Base-by-base conservation (phyloP, 1,140 invertebrate genomes). In the Drosophila erecta region DNA sequence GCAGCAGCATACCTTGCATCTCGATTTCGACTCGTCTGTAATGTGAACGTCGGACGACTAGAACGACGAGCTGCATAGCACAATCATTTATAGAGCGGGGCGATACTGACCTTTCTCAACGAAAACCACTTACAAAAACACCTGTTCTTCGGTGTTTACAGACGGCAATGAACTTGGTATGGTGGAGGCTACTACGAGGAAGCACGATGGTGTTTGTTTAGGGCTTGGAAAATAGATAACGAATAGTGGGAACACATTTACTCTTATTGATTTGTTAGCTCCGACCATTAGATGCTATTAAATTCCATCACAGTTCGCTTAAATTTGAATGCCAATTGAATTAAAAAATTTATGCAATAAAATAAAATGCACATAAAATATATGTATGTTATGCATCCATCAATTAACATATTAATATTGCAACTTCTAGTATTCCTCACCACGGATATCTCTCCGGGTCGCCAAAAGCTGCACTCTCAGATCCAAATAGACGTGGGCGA, bases 401-500 rank as follows among this genome's bases (percentile, higher is more conserved):
- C 2, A 22, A 22, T 35, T 24, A 47, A 27, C 5, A 7, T 8
- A 7, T 47, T 5, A 27, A 14, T 11, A n/a, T 15, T 40, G 47
- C 4, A 54, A 67, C 20, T n/a, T 49, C 11, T 37, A 92, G 92
- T 92, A 40, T 92, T 92, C 37, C 90, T 92, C n/a, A 87, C 90
- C 51, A 92, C 90, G 11, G 91, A 92, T 41, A 55, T 92, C 15
- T 84, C 86, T 0, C 10, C 72, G 7, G 72, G 66, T 10, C 78
- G 87, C 2, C 91, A 92, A 51, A 92, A 92, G 59, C 47, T 92
- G 5, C 90, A 90, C 20, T 57, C 87, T 10, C 78, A 81, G 22
- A 91, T 92, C 46, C 81, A 92, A 64, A 90, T 92, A 30, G 90
- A 91, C 56, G 81, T 91, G 46, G 92, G 92, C 2, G 91, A 92